Evolutionary conservation across 2,797 vertebrate genomes (phyloP), one percentile per base, ranked within the genome.

Genomic region (Acanthurus leucopareius): DNA sequence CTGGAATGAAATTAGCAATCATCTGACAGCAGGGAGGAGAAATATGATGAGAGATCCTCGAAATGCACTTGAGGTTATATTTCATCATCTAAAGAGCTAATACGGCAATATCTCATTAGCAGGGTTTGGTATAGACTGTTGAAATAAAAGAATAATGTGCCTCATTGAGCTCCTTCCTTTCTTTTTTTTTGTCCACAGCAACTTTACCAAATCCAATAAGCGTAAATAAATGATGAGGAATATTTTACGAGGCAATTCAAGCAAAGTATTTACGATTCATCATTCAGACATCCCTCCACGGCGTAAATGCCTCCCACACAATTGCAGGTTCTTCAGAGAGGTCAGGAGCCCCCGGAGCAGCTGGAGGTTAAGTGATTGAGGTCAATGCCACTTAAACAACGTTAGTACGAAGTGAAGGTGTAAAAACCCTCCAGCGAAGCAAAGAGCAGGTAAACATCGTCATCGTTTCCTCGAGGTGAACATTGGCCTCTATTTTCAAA

Each of bases 291-390:
- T 52, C 6, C 28, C 75, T 51, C 42, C 1, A 11, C 28, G 52
- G 48, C 42, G 61, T 14, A 51, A 58, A 70, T 8, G 38, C 63
- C 54, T 73, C 53, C 70, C n/a, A 77, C 64, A 45, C 14, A 51
- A 56, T 14, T 19, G 47, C 45, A 38, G 35, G 49, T 73, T 75
- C 38, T 32, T n/a, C 17, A 28, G 10, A 83, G 47, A 79, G 64
- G 66, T 61, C 75, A 70, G 44, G 66, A 44, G 32, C 28, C 58
- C 51, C 47, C 38, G 25, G 13, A 85, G 70, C 17, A 35, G 59
- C 70, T 63, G 15, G 49, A 68, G 80, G 76, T 86, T 69, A 86
- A 87, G 54, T 75, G 74, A 48, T 79, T 25, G 45, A 73, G 79
- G 81, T 85, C 65, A 75, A 40, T 20, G 61, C 69, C 45, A 53